phyloP scores from a whole-genome alignment of 1,140 invertebrate species.

The Anadara kagoshimensis region DNA sequence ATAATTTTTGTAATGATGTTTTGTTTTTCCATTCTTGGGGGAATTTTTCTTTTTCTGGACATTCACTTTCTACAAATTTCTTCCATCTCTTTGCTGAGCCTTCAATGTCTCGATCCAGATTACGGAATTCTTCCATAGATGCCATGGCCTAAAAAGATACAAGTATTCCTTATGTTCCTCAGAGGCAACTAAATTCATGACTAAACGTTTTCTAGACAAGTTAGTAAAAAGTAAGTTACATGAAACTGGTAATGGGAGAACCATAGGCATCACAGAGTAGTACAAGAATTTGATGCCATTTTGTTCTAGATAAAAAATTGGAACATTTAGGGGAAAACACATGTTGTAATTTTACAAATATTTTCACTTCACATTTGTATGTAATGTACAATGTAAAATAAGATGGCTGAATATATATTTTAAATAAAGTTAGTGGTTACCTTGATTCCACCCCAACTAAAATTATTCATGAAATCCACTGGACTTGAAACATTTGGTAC shows the following conservation, averaged over 20 bases:
- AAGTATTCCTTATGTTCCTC: neutral
- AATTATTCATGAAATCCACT: conserved; percentile 94
- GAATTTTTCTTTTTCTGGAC: conserved; percentile 96
- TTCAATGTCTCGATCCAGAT: conserved; percentile 96
- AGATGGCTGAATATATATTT: no score
- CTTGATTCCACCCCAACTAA: conserved; percentile 95
- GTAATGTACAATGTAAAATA: no score
- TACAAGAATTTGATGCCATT: no score
- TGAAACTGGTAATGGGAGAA: no score
- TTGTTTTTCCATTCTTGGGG: conserved; percentile 99
- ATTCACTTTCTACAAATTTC: conserved; percentile 95
- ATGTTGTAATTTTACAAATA: no score
- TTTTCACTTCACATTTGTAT: no score
- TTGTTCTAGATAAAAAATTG: no score
- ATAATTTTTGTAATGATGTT: conserved; percentile 90
- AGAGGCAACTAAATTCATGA: no score
- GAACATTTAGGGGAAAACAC: no score
- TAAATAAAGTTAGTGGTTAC: no score
- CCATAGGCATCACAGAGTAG: no score
- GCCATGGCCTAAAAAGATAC: conserved; percentile 77
- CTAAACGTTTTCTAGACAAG: neutral
- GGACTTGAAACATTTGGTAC: conserved; percentile 92
- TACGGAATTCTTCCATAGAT: conserved; percentile 92
- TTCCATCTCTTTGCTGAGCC: conserved; percentile 96
- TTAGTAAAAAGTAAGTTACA: no score